Evolutionary conservation across 2,797 vertebrate species (phyloP).

Genomic region (Galaxias olidus): DNA sequence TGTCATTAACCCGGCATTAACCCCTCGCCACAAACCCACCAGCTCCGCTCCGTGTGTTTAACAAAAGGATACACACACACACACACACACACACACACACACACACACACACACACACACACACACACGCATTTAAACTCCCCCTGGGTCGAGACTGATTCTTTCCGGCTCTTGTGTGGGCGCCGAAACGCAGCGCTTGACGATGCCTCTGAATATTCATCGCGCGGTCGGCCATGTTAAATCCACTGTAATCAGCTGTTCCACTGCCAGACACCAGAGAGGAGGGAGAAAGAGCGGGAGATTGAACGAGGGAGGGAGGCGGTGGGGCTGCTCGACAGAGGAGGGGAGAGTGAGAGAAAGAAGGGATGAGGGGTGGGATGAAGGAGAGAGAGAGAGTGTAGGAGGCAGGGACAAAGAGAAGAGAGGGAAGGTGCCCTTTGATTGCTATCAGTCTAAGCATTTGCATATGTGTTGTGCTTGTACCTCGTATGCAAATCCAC

Average conservation of each 20-base stretch:
- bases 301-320: slow-evolving; percentile 31
- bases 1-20: too few species aligned
- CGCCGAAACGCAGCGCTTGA: too few species aligned
- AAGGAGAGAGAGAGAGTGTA: slow-evolving; percentile 30
- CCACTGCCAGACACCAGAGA: slow-evolving; percentile 11
- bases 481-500: slow-evolving; percentile 85
- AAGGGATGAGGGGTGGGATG: slow-evolving; percentile 22
- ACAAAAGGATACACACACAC: background rate
- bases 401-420: slow-evolving; percentile 31
- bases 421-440: slow-evolving; percentile 76
- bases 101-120: slow-evolving; percentile 18
- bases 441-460: slow-evolving; percentile 82
- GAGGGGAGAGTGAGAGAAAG: slow-evolving; percentile 43
- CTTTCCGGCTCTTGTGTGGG: too few species aligned
- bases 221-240: slow-evolving; percentile 11
- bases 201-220: too few species aligned
- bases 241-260: slow-evolving; percentile 44
- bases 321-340: too few species aligned
- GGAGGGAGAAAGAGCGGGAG: slow-evolving; percentile 24
- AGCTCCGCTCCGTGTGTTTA: too few species aligned
- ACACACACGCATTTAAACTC: background rate
- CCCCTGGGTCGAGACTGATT: too few species aligned
- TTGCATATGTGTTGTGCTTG: slow-evolving; percentile 87
- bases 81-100: slow-evolving; percentile 5
- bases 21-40: too few species aligned